Base-by-base conservation (phyloP, 2,113 vertebrate species). In the Trematomus loennbergii region DNA sequence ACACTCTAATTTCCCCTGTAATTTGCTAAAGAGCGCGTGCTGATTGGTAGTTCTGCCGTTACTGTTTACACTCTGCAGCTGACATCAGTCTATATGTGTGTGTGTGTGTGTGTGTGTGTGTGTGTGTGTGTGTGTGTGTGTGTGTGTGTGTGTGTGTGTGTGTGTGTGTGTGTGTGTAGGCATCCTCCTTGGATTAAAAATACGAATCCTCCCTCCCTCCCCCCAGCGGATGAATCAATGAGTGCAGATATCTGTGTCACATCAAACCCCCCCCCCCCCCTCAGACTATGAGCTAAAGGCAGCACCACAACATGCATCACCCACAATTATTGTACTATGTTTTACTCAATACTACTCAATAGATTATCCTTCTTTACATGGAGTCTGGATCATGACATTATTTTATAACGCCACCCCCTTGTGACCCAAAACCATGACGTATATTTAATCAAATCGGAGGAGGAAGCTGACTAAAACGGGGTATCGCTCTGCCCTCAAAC, bases 1-100 rank as follows among this genome's bases (percentile, higher is more conserved):
- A 90, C 88, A 90, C 90, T 93, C 90, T 93, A 90, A 92, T 92
- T 92, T 92, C 64, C 89, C 45, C 80, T 84, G 88, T 92, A 92
- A 93, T 93, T 93, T 91, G 89, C 90, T 91, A 89, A 93, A 91
- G 91, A 91, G 88, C 53, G 72, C 2, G 40, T 49, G 65, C 81
- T 89, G 90, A 90, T 88, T 90, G 90, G 83, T 87, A 53, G 57
- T 22, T 75, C 68, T 25, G 78, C 71, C 29, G 71, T 61, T 68
- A 83, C 77, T 86, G 88, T 92, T 92, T 88, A 92, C 84, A 82
- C 81, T 83, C 20, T 9, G 73, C 59, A 29, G 66, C 72, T 88
- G 86, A 90, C 88, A 77, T 88, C 82, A 81, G 36, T 62, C 62
- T 75, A 63, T 49, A 15, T 61, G 75, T 79, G 62, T 67, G 48